A percentile compares a stretch with the other conserved stretches of the same genome.
Conservation (phyloP, 2,888 invertebrate species). For the Spilosoma lubricipeda region DNA sequence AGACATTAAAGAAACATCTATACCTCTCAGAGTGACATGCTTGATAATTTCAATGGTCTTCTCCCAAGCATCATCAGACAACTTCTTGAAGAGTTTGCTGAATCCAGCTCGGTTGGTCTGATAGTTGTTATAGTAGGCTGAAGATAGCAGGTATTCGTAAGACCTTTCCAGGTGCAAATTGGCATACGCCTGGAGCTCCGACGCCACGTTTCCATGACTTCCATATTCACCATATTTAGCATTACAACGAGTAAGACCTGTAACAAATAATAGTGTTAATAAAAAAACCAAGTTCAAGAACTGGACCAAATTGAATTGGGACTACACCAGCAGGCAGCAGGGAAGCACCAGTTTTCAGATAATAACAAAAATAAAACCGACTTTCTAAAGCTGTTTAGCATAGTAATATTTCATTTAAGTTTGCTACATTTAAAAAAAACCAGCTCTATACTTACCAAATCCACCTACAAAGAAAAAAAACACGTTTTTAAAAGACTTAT, state of each 20-base stretch:
- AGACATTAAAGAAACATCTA: slow-evolving; percentile 43
- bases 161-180: slow-evolving; percentile 90
- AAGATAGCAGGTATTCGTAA: slow-evolving; percentile 91
- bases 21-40: slow-evolving; percentile 91
- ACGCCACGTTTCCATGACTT: slow-evolving; percentile 75
- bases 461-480: not conserved
- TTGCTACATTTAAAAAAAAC: not conserved
- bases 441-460: not conserved
- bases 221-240: slow-evolving; percentile 88
- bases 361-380: too few relatives aligned
- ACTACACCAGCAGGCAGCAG: too few relatives aligned
- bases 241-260: slow-evolving; percentile 86
- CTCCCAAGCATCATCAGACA: slow-evolving; percentile 92
- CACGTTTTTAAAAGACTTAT: not conserved
- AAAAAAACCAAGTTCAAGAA: too few relatives aligned
- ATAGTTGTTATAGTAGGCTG: slow-evolving; percentile 92
- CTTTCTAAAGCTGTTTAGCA: not conserved
- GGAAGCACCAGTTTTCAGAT: too few relatives aligned
- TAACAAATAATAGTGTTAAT: not conserved
- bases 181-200: slow-evolving; percentile 83
- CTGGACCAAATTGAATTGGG: not conserved
- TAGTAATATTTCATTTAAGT: not conserved
- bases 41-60: slow-evolving; percentile 92
- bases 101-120: slow-evolving; percentile 92
- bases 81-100: slow-evolving; percentile 89